phyloP scores from a whole-genome alignment of 1,140 invertebrate genomes.

The Branchinecta lynchi region DNA sequence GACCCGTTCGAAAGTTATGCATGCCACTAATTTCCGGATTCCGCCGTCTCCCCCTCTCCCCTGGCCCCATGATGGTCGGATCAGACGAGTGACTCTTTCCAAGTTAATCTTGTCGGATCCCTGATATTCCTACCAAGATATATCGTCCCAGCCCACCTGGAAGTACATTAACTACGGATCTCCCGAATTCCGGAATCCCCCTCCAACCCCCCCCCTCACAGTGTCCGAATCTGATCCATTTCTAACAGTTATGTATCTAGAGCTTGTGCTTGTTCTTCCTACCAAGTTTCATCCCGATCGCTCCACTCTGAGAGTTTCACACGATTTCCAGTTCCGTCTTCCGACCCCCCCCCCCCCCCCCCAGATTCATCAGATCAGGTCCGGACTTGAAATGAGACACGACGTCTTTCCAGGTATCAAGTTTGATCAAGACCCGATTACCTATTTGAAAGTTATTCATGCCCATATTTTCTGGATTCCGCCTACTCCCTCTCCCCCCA shows the following conservation, averaged over 20 bases:
- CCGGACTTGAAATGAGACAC: constrained; percentile 5
- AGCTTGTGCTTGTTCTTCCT: not conserved
- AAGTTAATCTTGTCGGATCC: not conserved
- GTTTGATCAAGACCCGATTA: not conserved
- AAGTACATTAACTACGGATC: too few species aligned
- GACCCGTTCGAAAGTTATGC: too few species aligned
- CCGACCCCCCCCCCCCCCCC: not conserved
- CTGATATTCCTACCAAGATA: not conserved
- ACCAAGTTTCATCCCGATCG: constrained; percentile 1
- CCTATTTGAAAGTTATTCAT: too few species aligned
- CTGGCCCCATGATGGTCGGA: too few species aligned
- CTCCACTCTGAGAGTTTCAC: constrained; percentile 1
- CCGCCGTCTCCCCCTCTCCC: too few species aligned
- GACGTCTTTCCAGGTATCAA: constrained; percentile 1
- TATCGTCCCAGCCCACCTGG: not conserved
- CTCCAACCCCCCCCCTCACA: not conserved
- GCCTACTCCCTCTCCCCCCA: too few species aligned
- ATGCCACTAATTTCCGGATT: too few species aligned
- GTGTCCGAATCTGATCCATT: not conserved
- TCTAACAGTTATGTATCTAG: not conserved
- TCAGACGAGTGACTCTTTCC: too few species aligned
- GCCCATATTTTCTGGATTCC: too few species aligned
- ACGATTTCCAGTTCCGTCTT: not conserved
- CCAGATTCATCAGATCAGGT: not conserved
- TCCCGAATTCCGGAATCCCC: not conserved